Conservation (phyloP, 2,888 invertebrate genomes). For the Ornithoptera alexandrae region DNA sequence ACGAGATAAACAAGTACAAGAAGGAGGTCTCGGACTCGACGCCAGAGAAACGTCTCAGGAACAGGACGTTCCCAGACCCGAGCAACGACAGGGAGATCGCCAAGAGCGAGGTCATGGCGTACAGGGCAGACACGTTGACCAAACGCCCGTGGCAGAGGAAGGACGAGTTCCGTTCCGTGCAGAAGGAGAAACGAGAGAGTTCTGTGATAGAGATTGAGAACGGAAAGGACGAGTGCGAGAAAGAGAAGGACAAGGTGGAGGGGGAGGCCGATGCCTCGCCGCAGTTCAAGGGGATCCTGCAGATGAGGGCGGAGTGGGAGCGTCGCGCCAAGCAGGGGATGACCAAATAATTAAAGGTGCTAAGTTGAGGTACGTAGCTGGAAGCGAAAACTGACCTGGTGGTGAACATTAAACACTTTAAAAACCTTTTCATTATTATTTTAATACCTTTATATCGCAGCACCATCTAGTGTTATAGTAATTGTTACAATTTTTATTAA, state of each 20-base stretch:
- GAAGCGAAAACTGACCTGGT: no score
- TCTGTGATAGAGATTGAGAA: slow-evolving; percentile 69
- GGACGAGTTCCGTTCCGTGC: slow-evolving; percentile 61
- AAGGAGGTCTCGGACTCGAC: slow-evolving; percentile 77
- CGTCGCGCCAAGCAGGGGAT: slow-evolving; percentile 86
- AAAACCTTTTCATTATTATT: no score
- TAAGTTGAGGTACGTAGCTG: slow-evolving; percentile 48
- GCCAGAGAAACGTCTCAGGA: slow-evolving; percentile 72
- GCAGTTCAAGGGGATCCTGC: slow-evolving; percentile 86
- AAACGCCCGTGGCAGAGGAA: slow-evolving; percentile 71
- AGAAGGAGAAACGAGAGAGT: slow-evolving; percentile 64
- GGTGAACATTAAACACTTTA: no score
- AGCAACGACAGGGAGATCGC: slow-evolving; percentile 71
- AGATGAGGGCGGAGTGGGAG: slow-evolving; percentile 89
- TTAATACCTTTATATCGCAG: no score
- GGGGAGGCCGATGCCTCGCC: slow-evolving; percentile 70
- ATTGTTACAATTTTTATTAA: no score
- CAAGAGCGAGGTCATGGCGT: slow-evolving; percentile 64
- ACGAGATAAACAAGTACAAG: slow-evolving; percentile 72
- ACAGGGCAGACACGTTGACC: slow-evolving; percentile 69
- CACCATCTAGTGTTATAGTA: no score
- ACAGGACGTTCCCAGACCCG: slow-evolving; percentile 74
- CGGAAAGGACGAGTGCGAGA: slow-evolving; percentile 56
- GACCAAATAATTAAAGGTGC: slow-evolving; percentile 79
- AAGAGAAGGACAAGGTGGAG: slow-evolving; percentile 54